These are phyloP conservation scores for Bubo scandiacus DNA, from an alignment of 2,113 vertebrate genomes.

Conservation along the genomic window DNA sequence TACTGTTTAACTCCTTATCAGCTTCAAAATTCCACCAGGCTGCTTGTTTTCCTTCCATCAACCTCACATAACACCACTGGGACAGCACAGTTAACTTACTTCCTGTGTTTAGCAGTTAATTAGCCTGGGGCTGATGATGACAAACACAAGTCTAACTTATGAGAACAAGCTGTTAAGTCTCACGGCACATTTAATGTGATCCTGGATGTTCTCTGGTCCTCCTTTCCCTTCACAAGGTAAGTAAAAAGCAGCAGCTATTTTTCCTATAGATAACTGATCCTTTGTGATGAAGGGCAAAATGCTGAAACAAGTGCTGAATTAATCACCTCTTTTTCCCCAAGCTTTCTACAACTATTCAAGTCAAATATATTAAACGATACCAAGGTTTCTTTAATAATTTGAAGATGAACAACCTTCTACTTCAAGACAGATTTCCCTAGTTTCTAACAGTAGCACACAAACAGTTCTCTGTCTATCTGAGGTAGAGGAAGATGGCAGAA, in stretches of 20 bases:
- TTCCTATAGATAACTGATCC: neutral
- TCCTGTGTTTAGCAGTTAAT: neutral
- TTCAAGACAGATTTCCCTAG: neutral
- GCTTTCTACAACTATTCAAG: neutral
- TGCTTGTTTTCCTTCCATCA: neutral
- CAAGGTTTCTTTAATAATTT: neutral
- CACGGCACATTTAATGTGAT: neutral
- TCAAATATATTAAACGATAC: neutral
- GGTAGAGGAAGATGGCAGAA: neutral
- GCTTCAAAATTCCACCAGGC: neutral
- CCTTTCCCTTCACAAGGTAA: neutral
- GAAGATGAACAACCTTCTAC: neutral
- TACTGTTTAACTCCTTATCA: neutral
- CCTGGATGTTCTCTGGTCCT: neutral
- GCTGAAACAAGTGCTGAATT: neutral
- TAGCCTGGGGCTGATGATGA: neutral
- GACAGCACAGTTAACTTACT: neutral
- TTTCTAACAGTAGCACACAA: neutral
- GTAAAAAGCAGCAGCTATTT: neutral
- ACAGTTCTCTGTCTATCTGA: neutral
- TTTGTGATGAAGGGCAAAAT: neutral
- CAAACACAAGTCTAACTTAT: neutral
- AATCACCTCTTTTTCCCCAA: neutral
- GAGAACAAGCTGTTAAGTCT: neutral
- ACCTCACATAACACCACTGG: neutral